Evolutionary conservation across 2,113 vertebrate species (phyloP), one percentile per base, ranked within the genome.

Genomic region (Propithecus coquereli): DNA sequence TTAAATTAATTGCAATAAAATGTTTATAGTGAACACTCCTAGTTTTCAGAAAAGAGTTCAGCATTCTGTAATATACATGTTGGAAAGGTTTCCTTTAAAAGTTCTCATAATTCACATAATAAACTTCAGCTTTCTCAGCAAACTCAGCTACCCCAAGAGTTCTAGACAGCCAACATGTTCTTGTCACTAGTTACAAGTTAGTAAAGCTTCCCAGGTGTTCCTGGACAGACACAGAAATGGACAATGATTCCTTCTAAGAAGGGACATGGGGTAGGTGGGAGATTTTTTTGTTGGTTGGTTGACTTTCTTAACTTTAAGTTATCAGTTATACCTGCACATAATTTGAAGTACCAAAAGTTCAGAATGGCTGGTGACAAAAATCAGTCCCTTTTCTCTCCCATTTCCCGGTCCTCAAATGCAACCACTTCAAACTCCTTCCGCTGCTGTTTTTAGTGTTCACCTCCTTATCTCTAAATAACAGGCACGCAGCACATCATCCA

Each of bases 181-280:
- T 76, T 95, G 34, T 80, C 87, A 43, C 66, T 87, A 93, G 59
- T 86, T 77, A 37, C 65, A 95, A 14, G 37, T 74, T 93, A 81
- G 77, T 63, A 85, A 85, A 70, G 74, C 40, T 89, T 71, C 25
- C 32, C 81, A 74, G 54, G 77, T 77, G 63, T 76, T 34, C 54
- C 40, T 92, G 22, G 43, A 40, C 20, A 25, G 57, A 68, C 61
- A 77, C 5, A 77, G 79, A 94, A 88, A 40, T 12, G 16, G 40
- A 50, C 47, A 65, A 81, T 43, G n/a, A 81, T 71, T 77, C 34
- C 40, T 74, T 84, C 70, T 84, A 25, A 93, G 59, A 76, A 80
- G 81, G 54, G 59, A 80, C 47, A 11, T 17, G 16, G 47, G 11
- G 12, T 92, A 14, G 20, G 17, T 27, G 3, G 37, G 37, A 92